phyloP scores from a whole-genome alignment of 2,888 invertebrate genomes.

The Dasypolia templi region DNA sequence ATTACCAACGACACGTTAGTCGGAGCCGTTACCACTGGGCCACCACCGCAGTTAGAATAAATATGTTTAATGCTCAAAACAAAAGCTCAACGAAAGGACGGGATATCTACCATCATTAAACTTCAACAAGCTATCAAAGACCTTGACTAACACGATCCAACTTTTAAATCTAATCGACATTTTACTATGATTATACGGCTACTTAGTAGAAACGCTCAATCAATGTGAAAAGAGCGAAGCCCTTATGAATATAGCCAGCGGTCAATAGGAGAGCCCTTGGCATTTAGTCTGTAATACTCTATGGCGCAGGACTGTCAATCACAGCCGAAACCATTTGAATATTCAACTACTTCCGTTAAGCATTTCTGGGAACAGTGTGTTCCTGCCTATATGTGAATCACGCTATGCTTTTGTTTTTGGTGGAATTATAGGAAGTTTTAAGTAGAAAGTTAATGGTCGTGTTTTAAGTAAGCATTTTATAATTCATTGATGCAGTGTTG shows the following conservation, averaged over 20 bases:
- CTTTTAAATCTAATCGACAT: conserved; percentile 2
- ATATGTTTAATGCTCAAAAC: not conserved
- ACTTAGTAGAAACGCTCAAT: conserved; percentile 42
- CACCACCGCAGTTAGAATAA: too few relatives aligned
- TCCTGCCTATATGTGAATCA: conserved; percentile 35
- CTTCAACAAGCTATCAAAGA: not conserved
- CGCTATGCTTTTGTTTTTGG: conserved; percentile 51
- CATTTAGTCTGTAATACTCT: conserved; percentile 54
- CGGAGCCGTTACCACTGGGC: too few relatives aligned
- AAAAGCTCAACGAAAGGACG: not conserved
- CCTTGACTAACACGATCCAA: conserved; percentile 10
- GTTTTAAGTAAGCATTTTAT: conserved; percentile 26
- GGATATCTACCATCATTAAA: not conserved
- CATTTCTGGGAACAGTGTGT: conserved; percentile 52
- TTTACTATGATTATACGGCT: not conserved
- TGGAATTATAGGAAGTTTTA: conserved; percentile 43
- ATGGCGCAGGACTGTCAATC: conserved; percentile 59
- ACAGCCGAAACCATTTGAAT: conserved; percentile 57
- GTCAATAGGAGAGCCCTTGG: conserved; percentile 68
- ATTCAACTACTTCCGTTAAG: conserved; percentile 55
- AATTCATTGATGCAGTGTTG: conserved; percentile 34
- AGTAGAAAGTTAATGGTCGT: conserved; percentile 42
- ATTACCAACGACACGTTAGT: too few relatives aligned
- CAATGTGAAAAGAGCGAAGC: conserved; percentile 45
- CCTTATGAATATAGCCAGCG: conserved; percentile 63